Conservation (phyloP, 2,113 vertebrate species). For the Deroptyus accipitrinus region DNA sequence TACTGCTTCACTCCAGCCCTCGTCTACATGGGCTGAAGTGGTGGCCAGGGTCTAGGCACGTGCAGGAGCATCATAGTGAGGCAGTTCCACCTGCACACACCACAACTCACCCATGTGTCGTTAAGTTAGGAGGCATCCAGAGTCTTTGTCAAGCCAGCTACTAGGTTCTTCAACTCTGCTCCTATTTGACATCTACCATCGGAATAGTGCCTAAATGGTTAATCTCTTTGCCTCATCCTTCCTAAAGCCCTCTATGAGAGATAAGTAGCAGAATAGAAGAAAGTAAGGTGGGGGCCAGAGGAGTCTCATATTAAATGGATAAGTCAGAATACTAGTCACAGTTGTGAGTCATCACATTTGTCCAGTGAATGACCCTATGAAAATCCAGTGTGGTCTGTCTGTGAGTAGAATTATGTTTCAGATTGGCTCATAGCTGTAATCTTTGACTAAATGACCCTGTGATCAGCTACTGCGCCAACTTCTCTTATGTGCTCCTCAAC, state of each 20-base stretch:
- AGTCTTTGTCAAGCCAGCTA: neutral
- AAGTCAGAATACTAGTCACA: neutral
- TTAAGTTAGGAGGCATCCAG: neutral
- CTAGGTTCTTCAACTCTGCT: neutral
- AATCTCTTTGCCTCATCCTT: neutral
- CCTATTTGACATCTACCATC: neutral
- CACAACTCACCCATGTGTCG: fast-evolving
- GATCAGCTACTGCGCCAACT: neutral
- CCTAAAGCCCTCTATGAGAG: neutral
- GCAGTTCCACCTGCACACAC: neutral
- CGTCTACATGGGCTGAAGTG: fast-evolving
- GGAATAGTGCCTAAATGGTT: neutral
- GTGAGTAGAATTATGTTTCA: neutral
- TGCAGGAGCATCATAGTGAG: fast-evolving
- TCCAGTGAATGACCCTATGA: neutral
- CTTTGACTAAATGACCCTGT: neutral
- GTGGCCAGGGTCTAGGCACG: neutral
- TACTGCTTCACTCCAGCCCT: neutral
- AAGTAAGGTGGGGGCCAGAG: neutral
- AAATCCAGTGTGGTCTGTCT: neutral
- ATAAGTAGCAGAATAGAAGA: neutral
- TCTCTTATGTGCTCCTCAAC: neutral
- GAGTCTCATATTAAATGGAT: neutral
- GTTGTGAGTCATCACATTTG: neutral
- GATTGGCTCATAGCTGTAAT: neutral